phyloP scores from a whole-genome alignment of 53 echinoderm and acorn worm genomes.

The Zoroaster sp. region DNA sequence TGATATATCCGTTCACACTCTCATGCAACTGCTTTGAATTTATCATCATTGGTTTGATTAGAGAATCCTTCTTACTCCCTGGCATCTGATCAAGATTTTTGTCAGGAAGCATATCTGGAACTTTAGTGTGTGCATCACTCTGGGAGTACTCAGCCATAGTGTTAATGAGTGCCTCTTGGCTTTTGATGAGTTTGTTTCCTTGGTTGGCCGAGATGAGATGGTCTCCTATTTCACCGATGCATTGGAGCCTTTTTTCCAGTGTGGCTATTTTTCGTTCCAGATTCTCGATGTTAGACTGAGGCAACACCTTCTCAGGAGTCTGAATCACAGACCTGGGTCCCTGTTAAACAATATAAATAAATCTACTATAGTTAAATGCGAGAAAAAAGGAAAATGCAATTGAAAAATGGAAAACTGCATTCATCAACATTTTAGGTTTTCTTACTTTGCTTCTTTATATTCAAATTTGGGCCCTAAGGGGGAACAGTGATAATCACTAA shows the following conservation, averaged over 20 bases:
- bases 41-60: background rate
- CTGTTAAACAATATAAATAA: background rate
- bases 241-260: background rate
- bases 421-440: no score
- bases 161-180: background rate
- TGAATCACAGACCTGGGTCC: background rate
- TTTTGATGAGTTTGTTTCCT: background rate
- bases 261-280: slow-evolving; percentile 1
- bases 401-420: no score
- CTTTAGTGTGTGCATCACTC: background rate
- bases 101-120: background rate
- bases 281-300: background rate
- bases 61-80: background rate
- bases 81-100: background rate
- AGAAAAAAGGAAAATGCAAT: no score
- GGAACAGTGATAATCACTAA: no score
- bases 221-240: background rate
- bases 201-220: background rate
- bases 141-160: background rate
- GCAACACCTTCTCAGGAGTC: background rate
- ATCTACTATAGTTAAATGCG: no score
- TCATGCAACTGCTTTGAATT: background rate
- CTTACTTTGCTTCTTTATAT: no score
- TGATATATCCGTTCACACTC: background rate
- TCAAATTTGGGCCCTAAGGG: no score